Conservation (phyloP, 2,888 invertebrate genomes). For the Chaetogeoica ovagalla region DNA sequence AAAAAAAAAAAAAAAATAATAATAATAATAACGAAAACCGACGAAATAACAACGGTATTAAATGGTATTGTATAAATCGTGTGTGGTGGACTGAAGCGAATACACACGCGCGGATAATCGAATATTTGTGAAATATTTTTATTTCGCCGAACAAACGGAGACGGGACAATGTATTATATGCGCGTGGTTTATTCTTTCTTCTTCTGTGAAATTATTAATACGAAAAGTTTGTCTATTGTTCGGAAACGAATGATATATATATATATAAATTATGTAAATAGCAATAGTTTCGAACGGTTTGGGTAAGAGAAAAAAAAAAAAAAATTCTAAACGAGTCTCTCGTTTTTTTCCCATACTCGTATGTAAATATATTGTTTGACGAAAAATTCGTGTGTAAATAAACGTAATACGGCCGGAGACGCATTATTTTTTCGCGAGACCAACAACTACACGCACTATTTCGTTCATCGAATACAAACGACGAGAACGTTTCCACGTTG, state of each 20-base stretch:
- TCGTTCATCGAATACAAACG: too few species aligned
- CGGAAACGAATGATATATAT: background rate
- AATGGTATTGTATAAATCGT: too few species aligned
- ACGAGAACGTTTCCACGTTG: too few species aligned
- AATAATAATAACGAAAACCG: too few species aligned
- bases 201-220: slow-evolving; percentile 1
- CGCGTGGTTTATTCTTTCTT: background rate
- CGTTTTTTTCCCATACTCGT: too few species aligned
- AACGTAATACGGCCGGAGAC: background rate
- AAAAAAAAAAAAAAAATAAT: too few species aligned
- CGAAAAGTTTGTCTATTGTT: slow-evolving; percentile 37
- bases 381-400: background rate
- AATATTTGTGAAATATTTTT: slow-evolving; percentile 9
- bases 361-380: slow-evolving; percentile 27
- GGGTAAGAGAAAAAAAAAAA: background rate
- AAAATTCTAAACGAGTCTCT: slow-evolving; percentile 36
- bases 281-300: slow-evolving; percentile 6
- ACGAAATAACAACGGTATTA: too few species aligned
- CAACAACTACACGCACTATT: background rate
- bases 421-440: background rate
- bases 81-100: too few species aligned
- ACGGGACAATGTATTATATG: background rate
- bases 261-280: background rate
- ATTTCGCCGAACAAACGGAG: background rate
- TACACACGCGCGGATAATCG: background rate